Conservation (phyloP, 1,140 invertebrate genomes). For the Physella acuta region DNA sequence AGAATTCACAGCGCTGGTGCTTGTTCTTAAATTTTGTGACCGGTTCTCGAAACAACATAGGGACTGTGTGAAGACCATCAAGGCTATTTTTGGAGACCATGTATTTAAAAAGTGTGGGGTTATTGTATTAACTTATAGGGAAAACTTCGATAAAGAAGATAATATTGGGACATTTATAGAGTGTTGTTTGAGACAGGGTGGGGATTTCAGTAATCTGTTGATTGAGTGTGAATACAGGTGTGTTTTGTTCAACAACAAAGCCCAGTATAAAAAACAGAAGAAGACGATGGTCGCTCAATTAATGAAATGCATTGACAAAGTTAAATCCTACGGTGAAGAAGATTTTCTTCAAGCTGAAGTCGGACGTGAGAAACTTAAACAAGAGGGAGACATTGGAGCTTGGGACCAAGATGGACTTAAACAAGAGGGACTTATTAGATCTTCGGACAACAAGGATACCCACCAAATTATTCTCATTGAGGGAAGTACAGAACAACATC, state of each 20-base stretch:
- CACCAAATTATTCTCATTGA: too few relatives aligned
- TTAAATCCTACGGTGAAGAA: too few relatives aligned
- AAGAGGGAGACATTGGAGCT: too few relatives aligned
- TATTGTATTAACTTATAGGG: slow-evolving; percentile 5
- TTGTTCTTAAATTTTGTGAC: slow-evolving; percentile 1
- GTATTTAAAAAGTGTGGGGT: slow-evolving; percentile 10
- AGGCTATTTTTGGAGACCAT: slow-evolving; percentile 1
- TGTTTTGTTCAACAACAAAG: slow-evolving; percentile 13
- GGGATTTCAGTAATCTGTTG: neutral
- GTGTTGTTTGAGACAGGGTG: neutral
- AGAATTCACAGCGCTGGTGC: neutral
- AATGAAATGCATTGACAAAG: too few relatives aligned
- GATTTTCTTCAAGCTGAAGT: too few relatives aligned
- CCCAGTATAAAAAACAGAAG: neutral
- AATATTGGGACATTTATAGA: neutral
- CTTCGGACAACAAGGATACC: too few relatives aligned
- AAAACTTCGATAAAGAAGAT: slow-evolving; percentile 9
- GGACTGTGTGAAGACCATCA: neutral
- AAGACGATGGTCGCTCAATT: too few relatives aligned
- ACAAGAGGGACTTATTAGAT: too few relatives aligned
- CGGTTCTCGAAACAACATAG: slow-evolving; percentile 4
- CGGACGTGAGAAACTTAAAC: too few relatives aligned
- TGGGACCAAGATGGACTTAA: too few relatives aligned
- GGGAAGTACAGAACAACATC: too few relatives aligned
- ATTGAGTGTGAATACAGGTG: neutral